These are phyloP conservation scores for Pseudomyrmex concolor DNA, from an alignment of 1,140 invertebrate genomes.

Conservation along the genomic window DNA sequence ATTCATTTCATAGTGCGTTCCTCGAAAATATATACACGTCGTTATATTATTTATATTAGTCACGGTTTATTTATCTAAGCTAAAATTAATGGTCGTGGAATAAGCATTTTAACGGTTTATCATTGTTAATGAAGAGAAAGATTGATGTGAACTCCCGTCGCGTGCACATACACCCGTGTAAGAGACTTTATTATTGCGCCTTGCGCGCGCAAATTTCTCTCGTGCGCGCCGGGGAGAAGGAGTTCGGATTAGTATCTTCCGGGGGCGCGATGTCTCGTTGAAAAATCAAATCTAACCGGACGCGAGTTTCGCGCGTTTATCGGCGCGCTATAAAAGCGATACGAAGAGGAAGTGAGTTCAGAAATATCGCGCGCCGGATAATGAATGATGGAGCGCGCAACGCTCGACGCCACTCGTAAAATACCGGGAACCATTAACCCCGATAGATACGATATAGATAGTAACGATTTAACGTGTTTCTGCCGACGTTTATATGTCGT, in stretches of 20 bases:
- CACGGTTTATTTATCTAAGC: slow-evolving; percentile 6
- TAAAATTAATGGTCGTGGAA: slow-evolving; percentile 16
- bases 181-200: slow-evolving; percentile 23
- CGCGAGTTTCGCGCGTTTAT: slow-evolving; percentile 16
- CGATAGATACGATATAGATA: slow-evolving; percentile 62
- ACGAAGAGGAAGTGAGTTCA: slow-evolving; percentile 44
- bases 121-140: slow-evolving; percentile 11
- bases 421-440: slow-evolving; percentile 61
- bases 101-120: slow-evolving; percentile 24
- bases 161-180: not conserved
- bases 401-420: slow-evolving; percentile 57
- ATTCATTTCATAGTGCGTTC: not conserved
- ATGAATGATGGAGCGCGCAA: slow-evolving; percentile 50
- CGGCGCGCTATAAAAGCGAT: slow-evolving; percentile 39
- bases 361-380: slow-evolving; percentile 47
- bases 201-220: not conserved
- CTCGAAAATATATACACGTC: not conserved
- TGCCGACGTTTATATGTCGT: slow-evolving; percentile 54
- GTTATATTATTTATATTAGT: slow-evolving; percentile 22
- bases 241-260: not conserved
- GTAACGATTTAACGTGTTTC: slow-evolving; percentile 60
- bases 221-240: not conserved
- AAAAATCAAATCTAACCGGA: slow-evolving; percentile 38
- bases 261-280: slow-evolving; percentile 14
- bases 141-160: not conserved